Percentiles rank a stretch among this genome's conserved stretches.
Evolutionary conservation across 2,113 vertebrate genomes (phyloP).

Genomic region (Choloepus hoffmanni): DNA sequence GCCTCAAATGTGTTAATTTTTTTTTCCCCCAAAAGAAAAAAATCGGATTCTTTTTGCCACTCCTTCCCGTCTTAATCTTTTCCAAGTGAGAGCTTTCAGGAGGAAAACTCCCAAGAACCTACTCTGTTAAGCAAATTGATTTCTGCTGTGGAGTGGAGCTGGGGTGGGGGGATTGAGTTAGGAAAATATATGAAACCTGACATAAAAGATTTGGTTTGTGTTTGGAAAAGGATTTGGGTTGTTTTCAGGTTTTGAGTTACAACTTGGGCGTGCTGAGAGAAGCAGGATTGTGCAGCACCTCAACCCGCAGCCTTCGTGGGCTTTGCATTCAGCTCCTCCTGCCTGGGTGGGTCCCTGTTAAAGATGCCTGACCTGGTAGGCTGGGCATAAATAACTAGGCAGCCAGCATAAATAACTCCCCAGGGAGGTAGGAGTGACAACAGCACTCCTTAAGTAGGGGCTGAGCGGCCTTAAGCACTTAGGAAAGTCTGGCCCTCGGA

Average conservation of each 20-base stretch:
- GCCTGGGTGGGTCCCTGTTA: constrained; percentile 69
- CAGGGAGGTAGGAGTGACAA: constrained; percentile 80
- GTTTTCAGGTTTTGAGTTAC: constrained; percentile 75
- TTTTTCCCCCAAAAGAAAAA: neutral
- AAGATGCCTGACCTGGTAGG: constrained; percentile 80
- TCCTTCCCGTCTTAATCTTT: constrained; percentile 82
- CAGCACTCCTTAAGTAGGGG: constrained; percentile 79
- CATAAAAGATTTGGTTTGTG: constrained; percentile 65
- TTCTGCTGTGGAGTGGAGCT: constrained; percentile 75
- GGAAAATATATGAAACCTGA: constrained; percentile 73
- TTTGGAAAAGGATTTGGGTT: constrained; percentile 78
- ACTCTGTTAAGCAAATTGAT: constrained; percentile 81
- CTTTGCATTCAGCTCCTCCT: constrained; percentile 75
- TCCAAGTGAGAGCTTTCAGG: constrained; percentile 85
- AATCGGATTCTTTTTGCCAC: neutral
- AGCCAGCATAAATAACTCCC: constrained; percentile 82
- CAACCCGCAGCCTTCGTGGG: constrained; percentile 21
- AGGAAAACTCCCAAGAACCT: constrained; percentile 81
- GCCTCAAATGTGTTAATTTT: constrained; percentile 81
- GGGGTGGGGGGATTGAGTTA: constrained; percentile 66
- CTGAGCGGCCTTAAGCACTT: constrained; percentile 74
- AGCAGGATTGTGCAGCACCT: constrained; percentile 68
- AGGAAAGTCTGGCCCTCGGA: constrained; percentile 70
- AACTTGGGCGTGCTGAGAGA: constrained; percentile 70
- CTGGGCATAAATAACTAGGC: constrained; percentile 44